phyloP scores from a whole-genome alignment of 2,888 invertebrate genomes.

The Metopia argyrocephala region DNA sequence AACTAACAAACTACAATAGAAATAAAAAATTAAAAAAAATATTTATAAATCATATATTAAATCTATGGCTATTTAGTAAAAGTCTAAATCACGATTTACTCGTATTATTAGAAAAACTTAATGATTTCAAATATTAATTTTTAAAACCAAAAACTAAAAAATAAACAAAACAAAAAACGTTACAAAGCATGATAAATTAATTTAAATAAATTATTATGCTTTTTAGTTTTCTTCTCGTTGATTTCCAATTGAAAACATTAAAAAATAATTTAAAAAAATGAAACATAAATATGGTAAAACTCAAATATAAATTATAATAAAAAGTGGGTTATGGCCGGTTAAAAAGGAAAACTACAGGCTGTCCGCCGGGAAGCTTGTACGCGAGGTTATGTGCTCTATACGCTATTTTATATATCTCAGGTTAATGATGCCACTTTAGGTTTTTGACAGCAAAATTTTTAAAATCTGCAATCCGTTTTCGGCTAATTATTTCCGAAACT shows the following conservation, averaged over 20 bases:
- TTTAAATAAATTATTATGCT: slow-evolving; percentile 53
- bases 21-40: too few species aligned
- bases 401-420: too few species aligned
- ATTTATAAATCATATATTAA: slow-evolving; percentile 12
- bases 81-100: slow-evolving; percentile 40
- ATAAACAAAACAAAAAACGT: slow-evolving; percentile 7
- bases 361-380: too few species aligned
- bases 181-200: slow-evolving; percentile 46
- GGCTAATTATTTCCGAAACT: too few species aligned
- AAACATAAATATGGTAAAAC: slow-evolving; percentile 5
- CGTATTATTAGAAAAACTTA: slow-evolving; percentile 17
- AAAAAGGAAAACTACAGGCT: slow-evolving; percentile 38
- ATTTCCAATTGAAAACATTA: slow-evolving; percentile 43
- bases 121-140: slow-evolving; percentile 2
- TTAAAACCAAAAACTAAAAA: neutral
- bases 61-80: slow-evolving; percentile 2
- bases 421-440: too few species aligned
- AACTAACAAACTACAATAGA: slow-evolving; percentile 13
- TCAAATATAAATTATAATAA: slow-evolving; percentile 1
- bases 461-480: too few species aligned
- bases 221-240: too few species aligned
- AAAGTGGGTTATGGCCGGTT: slow-evolving; percentile 54
- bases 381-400: too few species aligned
- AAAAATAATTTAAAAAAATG: slow-evolving; percentile 12
- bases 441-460: too few species aligned